Evolutionary conservation across 2,888 invertebrate genomes (phyloP).

Genomic region (Azorinus chamasolen): DNA sequence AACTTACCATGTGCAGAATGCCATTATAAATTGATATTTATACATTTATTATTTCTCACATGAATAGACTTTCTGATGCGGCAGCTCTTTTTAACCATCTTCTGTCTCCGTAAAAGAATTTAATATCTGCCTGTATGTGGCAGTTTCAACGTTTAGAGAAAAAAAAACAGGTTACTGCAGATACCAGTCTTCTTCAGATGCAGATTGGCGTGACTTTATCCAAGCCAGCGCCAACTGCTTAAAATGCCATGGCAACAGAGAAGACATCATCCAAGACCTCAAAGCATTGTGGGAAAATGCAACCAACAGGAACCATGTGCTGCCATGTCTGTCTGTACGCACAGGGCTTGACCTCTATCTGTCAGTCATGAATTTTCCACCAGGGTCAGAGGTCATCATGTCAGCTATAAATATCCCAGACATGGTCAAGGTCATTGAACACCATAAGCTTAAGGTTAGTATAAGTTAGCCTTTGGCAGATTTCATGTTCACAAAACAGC

Average conservation of each 20-base stretch:
- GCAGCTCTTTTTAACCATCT: too few species aligned
- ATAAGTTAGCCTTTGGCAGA: too few species aligned
- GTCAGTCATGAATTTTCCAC: conserved; percentile 80
- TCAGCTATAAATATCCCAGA: conserved; percentile 86
- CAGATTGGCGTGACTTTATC: conserved; percentile 67
- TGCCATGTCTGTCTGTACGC: conserved; percentile 82
- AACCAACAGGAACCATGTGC: conserved; percentile 73
- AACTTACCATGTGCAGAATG: too few species aligned
- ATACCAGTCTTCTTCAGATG: conserved; percentile 70
- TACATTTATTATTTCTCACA: too few species aligned
- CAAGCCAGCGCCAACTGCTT: conserved; percentile 68
- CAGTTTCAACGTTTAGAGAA: too few species aligned
- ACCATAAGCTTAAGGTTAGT: conserved; percentile 80
- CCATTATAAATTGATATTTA: too few species aligned
- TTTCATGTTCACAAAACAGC: too few species aligned
- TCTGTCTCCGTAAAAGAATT: too few species aligned
- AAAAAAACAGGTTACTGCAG: too few species aligned
- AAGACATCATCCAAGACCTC: conserved; percentile 60
- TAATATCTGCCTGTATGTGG: too few species aligned
- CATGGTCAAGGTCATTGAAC: conserved; percentile 82
- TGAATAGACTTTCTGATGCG: too few species aligned
- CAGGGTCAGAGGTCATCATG: conserved; percentile 86
- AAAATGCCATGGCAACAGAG: conserved; percentile 51
- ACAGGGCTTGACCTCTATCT: conserved; percentile 83
- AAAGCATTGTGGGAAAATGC: conserved; percentile 71